A percentile compares a stretch with the other conserved stretches of the same genome.
Conservation (phyloP, 92 coral and sea anemone species). For the Epizoanthus fatuus region DNA sequence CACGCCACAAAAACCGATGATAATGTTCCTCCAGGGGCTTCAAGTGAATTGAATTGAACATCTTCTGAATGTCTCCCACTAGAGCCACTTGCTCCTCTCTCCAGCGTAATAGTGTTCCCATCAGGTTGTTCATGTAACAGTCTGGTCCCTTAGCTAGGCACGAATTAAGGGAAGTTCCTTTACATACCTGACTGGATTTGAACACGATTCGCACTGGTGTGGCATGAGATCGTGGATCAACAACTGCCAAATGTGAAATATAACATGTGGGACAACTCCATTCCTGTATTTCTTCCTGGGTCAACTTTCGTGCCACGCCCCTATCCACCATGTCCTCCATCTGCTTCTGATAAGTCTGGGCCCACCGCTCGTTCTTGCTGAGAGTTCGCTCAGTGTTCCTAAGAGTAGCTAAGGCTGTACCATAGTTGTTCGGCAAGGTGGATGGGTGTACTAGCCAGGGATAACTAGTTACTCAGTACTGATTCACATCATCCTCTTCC, state of each 20-base stretch:
- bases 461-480: conserved; percentile 79
- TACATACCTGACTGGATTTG: conserved; percentile 71
- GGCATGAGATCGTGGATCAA: conserved; percentile 61
- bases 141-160: too few species aligned
- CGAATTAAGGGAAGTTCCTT: too few species aligned
- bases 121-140: too few species aligned
- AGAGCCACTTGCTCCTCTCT: too few species aligned
- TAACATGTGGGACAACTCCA: conserved; percentile 67
- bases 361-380: conserved; percentile 67
- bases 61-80: too few species aligned
- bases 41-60: too few species aligned
- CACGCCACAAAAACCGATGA: too few species aligned
- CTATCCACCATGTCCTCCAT: too few species aligned
- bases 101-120: too few species aligned
- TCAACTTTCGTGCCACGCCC: too few species aligned
- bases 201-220: conserved; percentile 75
- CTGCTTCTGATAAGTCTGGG: too few species aligned
- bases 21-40: too few species aligned
- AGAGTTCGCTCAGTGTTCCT: conserved; percentile 66
- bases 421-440: conserved; percentile 73
- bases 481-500: conserved; percentile 63
- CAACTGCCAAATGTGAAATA: conserved; percentile 80
- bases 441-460: conserved; percentile 78
- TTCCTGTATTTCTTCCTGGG: conserved; percentile 51
- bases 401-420: conserved; percentile 7